These are phyloP conservation scores for Felis catus DNA, from an alignment of 2,113 vertebrate species.

Conservation along the genomic window DNA sequence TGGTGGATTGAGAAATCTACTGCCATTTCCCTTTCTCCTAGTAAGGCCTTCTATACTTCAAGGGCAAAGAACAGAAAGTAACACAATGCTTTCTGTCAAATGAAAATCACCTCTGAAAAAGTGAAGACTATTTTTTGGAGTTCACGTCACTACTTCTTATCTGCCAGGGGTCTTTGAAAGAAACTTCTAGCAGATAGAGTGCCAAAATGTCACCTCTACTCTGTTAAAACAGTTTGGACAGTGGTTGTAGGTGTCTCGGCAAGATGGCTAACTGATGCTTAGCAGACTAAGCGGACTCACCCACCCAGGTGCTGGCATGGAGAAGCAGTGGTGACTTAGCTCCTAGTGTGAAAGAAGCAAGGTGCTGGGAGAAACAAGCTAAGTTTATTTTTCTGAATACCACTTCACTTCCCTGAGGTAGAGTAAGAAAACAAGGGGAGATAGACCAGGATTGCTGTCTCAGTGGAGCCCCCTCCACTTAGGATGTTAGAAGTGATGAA, in stretches of 20 bases:
- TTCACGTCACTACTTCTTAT: background rate
- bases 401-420: background rate
- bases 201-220: background rate
- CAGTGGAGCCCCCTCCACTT: background rate
- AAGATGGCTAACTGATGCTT: background rate
- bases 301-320: rapidly evolving
- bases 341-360: background rate
- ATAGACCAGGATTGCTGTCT: background rate
- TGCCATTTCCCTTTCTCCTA: background rate
- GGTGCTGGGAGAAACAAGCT: background rate
- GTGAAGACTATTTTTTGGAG: background rate
- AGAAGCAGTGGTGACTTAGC: background rate
- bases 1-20: background rate
- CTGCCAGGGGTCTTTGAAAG: background rate
- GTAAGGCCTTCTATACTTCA: background rate
- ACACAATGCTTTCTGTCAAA: background rate
- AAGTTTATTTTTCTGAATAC: background rate
- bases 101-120: background rate
- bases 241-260: background rate
- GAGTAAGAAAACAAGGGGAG: background rate
- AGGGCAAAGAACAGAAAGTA: background rate
- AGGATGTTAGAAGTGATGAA: background rate
- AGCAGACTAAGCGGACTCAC: background rate
- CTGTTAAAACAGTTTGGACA: background rate
- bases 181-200: background rate